A percentile compares a stretch with the other conserved stretches of the same genome.
Conservation (phyloP, 2,797 vertebrate genomes). For the Propithecus deckenii region DNA sequence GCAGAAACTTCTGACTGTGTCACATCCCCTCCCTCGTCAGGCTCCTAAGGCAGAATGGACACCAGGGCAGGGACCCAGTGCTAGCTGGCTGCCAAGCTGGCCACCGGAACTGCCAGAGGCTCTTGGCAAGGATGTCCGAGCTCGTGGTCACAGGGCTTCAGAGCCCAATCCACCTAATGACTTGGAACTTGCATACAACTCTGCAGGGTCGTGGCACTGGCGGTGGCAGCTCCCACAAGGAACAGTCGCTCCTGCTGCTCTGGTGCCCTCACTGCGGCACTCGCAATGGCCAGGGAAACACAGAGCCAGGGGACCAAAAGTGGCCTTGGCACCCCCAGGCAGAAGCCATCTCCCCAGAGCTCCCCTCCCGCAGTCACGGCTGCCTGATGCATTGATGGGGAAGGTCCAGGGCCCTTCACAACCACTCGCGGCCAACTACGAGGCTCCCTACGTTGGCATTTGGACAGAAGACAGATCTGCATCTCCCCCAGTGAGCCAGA, state of each 20-base stretch:
- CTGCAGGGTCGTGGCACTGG: background rate
- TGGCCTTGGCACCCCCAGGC: background rate
- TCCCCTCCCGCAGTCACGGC: too few species aligned
- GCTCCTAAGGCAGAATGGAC: background rate
- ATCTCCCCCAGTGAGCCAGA: background rate
- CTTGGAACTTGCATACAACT: background rate
- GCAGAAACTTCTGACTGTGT: background rate
- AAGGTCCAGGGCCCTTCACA: background rate
- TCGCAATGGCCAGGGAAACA: background rate
- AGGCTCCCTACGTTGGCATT: background rate
- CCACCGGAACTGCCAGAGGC: background rate
- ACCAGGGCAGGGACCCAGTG: background rate
- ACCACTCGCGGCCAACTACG: background rate
- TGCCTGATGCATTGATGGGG: background rate
- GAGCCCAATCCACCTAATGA: slow-evolving; percentile 38
- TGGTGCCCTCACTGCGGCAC: background rate
- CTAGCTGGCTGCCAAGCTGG: background rate
- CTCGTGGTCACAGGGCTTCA: background rate
- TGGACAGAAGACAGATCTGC: background rate
- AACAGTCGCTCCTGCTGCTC: background rate
- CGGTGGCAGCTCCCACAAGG: background rate
- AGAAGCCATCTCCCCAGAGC: background rate
- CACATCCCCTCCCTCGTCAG: background rate
- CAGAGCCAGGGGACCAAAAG: background rate
- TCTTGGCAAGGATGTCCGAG: background rate